These are phyloP conservation scores for Esox niger DNA, from an alignment of 2,113 vertebrate genomes.

Conservation along the genomic window DNA sequence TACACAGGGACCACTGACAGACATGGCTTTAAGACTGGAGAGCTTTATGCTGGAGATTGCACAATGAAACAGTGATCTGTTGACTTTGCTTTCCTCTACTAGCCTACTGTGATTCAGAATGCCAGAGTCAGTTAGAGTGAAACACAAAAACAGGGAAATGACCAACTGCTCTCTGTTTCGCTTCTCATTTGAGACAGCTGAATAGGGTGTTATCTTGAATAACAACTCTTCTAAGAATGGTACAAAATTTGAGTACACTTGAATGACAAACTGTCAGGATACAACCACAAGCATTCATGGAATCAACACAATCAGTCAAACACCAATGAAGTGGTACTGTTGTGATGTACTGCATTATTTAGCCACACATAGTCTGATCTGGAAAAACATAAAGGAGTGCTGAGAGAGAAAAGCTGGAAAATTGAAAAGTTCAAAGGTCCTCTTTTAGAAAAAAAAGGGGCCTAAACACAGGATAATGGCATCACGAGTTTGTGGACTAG, in stretches of 20 bases:
- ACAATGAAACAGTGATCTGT: constrained; percentile 36
- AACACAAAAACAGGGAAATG: constrained; percentile 4
- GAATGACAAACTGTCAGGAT: constrained; percentile 25
- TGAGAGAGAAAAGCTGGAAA: constrained; percentile 1
- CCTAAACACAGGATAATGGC: neutral
- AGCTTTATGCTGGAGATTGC: constrained; percentile 50
- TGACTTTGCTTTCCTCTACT: constrained; percentile 39
- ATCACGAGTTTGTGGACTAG: too few relatives aligned
- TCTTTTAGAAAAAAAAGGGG: neutral
- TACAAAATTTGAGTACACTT: constrained; percentile 40
- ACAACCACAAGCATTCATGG: neutral
- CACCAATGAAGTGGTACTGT: neutral
- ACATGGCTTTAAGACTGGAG: constrained; percentile 28
- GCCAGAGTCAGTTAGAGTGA: constrained; percentile 1
- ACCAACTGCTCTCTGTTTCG: constrained; percentile 58
- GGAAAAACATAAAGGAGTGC: neutral
- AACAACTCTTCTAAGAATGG: constrained; percentile 20
- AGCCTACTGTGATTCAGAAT: constrained; percentile 22
- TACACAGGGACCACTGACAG: constrained; percentile 23
- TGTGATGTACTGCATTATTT: neutral
- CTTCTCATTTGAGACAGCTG: constrained; percentile 56
- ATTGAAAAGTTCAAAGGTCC: neutral
- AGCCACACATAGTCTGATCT: neutral
- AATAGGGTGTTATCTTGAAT: constrained; percentile 37
- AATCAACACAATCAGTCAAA: neutral